These are phyloP conservation scores for Dione juno DNA, from an alignment of 2,888 invertebrate species.

Conservation along the genomic window DNA sequence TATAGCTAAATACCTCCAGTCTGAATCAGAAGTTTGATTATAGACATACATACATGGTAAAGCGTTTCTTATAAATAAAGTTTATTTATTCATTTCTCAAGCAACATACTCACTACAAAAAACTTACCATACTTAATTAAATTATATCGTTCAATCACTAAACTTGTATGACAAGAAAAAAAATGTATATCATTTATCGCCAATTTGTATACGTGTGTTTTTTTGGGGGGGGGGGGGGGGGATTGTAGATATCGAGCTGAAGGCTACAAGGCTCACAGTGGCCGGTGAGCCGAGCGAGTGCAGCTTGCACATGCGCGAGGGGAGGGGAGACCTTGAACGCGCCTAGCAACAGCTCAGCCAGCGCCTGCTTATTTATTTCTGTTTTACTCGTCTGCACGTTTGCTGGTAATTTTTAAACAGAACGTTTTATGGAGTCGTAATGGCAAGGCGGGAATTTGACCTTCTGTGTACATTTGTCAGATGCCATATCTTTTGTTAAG, in stretches of 20 bases:
- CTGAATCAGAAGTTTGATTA: neutral
- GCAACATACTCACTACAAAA: neutral
- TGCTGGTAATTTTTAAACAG: constrained; percentile 69
- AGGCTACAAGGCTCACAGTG: constrained; percentile 24
- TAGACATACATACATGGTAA: neutral
- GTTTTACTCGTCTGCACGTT: constrained; percentile 73
- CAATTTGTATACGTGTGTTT: constrained; percentile 10
- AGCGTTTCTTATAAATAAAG: neutral
- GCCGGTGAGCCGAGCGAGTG: constrained; percentile 41
- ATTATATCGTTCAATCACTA: constrained; percentile 11
- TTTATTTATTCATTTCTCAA: neutral
- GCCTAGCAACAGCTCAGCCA: constrained; percentile 77
- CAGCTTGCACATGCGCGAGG: constrained; percentile 46
- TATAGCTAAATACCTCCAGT: neutral
- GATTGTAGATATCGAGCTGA: constrained; percentile 26
- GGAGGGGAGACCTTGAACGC: constrained; percentile 74
- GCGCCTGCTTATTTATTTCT: constrained; percentile 71
- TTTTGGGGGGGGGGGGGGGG: constrained; percentile 12
- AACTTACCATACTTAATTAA: neutral
- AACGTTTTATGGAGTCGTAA: constrained; percentile 70
- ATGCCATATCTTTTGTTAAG: constrained; percentile 35
- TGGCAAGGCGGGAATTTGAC: constrained; percentile 51
- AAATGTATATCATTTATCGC: constrained; percentile 5
- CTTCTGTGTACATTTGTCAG: constrained; percentile 40
- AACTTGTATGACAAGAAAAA: constrained; percentile 16